Evolutionary conservation across 2,113 vertebrate genomes (phyloP).

Genomic region (Ancistrus triradiatus): DNA sequence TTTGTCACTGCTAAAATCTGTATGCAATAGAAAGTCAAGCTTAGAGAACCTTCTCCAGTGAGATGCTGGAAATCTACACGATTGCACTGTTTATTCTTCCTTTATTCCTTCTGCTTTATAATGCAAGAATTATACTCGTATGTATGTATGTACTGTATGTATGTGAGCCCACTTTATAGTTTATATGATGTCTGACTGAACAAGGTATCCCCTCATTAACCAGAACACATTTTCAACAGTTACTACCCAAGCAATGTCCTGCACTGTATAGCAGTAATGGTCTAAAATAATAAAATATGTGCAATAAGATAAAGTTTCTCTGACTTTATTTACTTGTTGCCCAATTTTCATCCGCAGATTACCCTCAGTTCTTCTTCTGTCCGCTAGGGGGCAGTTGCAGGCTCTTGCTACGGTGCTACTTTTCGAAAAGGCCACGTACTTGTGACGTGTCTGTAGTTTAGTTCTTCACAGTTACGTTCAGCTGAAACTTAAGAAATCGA

Average conservation of each 20-base stretch:
- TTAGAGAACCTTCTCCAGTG: constrained; percentile 55
- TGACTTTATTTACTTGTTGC: constrained; percentile 20
- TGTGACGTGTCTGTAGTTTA: no score
- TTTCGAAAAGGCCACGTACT: no score
- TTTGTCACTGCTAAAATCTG: constrained; percentile 61
- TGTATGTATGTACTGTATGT: constrained; percentile 48
- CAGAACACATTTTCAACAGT: constrained; percentile 34
- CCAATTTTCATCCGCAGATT: no score
- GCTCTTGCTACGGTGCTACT: no score
- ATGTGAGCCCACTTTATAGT: constrained; percentile 53
- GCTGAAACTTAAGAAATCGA: no score
- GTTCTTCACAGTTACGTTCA: no score
- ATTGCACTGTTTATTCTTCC: constrained; percentile 68
- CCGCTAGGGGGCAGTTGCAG: constrained; percentile 36
- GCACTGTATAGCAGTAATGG: constrained; percentile 35
- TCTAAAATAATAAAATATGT: constrained; percentile 32
- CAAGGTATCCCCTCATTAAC: constrained; percentile 29
- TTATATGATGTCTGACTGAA: constrained; percentile 49
- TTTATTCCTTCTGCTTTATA: constrained; percentile 65
- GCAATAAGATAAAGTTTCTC: constrained; percentile 11
- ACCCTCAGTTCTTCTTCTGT: neutral
- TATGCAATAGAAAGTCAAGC: constrained; percentile 72
- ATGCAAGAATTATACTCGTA: constrained; percentile 71
- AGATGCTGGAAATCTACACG: constrained; percentile 53
- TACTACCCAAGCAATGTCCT: constrained; percentile 30